Evolutionary conservation across 2,113 vertebrate species (phyloP), one percentile per base, ranked within the genome.

Genomic region (human (Homo sapiens)): DNA sequence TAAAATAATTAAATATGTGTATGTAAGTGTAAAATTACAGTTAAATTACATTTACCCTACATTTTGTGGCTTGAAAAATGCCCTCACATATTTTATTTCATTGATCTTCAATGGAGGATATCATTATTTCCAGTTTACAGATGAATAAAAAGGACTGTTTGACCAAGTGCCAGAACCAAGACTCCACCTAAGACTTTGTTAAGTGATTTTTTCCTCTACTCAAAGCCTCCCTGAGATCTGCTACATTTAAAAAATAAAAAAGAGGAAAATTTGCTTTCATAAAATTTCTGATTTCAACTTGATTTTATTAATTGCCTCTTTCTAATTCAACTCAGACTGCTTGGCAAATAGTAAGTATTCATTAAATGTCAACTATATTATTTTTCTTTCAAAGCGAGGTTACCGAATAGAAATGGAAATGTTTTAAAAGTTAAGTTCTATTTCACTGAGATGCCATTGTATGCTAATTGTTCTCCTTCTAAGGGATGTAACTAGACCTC

Each of bases 331-430:
- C 16, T 76, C 35, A 45, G 70, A 70, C 32, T 40, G 7, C 8
- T 89, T 89, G 76, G 43, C 64, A 97, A 22, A 50, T 25, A 94
- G 18, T 68, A 79, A 73, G 13, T 88, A 89, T 23, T 70, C 68
- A 96, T 52, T 92, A 97, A 94, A 90, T 68, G 27, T 88, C 80
- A 94, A 3, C 18, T 57, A 72, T 55, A 75, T 92, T 76, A 75
- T 90, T 70, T n/a, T 89, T 92, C 94, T 66, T 95, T 92, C 38
- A 93, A 94, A 94, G 14, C 64, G 22, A 92, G 55, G 4, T 75
- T 55, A 66, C 20, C 57, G 10, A 87, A 76, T 45, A 75, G 25
- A 92, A 89, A 82, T 50, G 4, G 0, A 43, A 76, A 76, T 84
- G 80, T 94, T 64, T 76, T 17, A 1, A 22, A 92, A 94, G 10